phyloP scores from a whole-genome alignment of 2,113 vertebrate species.

The Chaetodon trifascialis region DNA sequence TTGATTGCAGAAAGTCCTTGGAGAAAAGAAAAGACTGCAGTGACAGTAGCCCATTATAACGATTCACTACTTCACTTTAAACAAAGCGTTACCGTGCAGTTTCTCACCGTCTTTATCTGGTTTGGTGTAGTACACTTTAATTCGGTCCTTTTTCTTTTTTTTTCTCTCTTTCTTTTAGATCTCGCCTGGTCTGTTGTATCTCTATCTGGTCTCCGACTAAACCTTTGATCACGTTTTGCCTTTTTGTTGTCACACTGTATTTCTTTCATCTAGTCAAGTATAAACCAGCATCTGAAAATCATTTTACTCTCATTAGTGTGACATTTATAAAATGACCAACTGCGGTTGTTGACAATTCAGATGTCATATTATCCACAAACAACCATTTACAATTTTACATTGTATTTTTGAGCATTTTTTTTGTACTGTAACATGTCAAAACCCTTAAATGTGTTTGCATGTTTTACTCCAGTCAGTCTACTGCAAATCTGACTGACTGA shows the following conservation, averaged over 20 bases:
- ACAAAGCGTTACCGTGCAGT: not conserved
- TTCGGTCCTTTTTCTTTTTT: not conserved
- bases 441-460: not conserved
- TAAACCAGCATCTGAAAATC: not conserved
- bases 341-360: not conserved
- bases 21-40: conserved; percentile 32
- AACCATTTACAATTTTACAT: not conserved
- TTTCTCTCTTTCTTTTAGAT: too few relatives aligned
- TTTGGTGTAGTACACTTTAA: not conserved
- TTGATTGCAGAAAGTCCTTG: conserved; percentile 26
- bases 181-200: not conserved
- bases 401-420: not conserved
- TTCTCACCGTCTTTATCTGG: not conserved
- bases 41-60: conserved; percentile 13
- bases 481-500: not conserved
- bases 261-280: not conserved
- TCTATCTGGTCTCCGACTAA: not conserved
- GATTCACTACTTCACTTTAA: conserved; percentile 27
- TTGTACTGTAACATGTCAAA: not conserved
- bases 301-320: not conserved
- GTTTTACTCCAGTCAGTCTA: not conserved
- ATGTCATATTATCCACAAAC: not conserved
- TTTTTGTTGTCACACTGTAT: not conserved
- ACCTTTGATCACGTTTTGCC: not conserved
- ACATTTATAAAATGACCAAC: too few relatives aligned